Percentiles rank a stretch among this genome's conserved stretches.
phyloP scores from a whole-genome alignment of 2,888 invertebrate genomes.

The Brachyptera risi region DNA sequence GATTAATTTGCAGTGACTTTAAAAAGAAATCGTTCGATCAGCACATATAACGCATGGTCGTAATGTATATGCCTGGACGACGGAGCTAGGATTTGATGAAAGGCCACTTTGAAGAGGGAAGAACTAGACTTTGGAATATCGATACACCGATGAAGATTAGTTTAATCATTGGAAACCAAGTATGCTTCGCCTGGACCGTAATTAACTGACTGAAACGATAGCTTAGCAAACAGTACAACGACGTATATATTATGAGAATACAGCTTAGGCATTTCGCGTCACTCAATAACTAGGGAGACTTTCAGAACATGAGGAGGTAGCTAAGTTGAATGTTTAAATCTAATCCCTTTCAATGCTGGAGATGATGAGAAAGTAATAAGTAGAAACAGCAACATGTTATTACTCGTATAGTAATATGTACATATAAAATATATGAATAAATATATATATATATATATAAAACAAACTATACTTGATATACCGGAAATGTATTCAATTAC shows the following conservation, averaged over 20 bases:
- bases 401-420: no score
- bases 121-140: constrained; percentile 5
- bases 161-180: constrained; percentile 16
- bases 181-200: neutral
- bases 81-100: neutral
- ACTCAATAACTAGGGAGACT: neutral
- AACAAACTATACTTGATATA: no score
- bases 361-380: neutral
- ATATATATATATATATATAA: no score
- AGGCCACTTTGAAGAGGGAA: neutral
- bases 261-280: neutral
- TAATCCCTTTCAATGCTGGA: neutral
- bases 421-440: no score
- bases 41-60: no score
- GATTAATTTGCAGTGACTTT: constrained; percentile 9
- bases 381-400: neutral
- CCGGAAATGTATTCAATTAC: no score
- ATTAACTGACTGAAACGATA: constrained; percentile 19
- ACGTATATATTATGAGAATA: neutral
- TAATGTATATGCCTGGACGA: neutral
- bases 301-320: neutral
- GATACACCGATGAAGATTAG: constrained; percentile 5
- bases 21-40: no score
- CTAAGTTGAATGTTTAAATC: neutral
- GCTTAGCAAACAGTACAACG: constrained; percentile 24